Evolutionary conservation across 2,113 vertebrate species (phyloP).

Genomic region (Sapajus apella): DNA sequence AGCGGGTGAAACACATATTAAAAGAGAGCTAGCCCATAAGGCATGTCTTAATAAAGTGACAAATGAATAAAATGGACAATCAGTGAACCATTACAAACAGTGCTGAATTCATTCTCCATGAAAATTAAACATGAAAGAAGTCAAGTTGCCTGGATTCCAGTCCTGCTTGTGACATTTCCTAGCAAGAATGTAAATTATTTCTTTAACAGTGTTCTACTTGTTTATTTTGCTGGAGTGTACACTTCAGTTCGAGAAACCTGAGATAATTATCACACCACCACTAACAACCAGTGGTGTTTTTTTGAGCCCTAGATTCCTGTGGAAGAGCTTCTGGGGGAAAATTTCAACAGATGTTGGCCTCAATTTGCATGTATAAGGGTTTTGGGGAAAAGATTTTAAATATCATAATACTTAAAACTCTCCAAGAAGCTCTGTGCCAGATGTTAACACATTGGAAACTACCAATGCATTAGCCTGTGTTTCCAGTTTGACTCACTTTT

Average conservation of each 20-base stretch:
- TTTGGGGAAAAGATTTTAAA: conserved; percentile 39
- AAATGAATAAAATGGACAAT: conserved; percentile 24
- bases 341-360: neutral
- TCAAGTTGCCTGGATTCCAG: neutral
- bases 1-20: neutral
- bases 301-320: neutral
- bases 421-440: neutral
- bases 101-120: neutral
- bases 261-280: neutral
- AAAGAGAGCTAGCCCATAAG: neutral
- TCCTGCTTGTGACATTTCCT: neutral
- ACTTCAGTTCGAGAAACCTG: conserved; percentile 1
- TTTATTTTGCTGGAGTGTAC: conserved; percentile 32
- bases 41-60: neutral
- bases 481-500: conserved; percentile 17
- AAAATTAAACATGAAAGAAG: conserved; percentile 54
- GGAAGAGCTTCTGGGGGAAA: neutral
- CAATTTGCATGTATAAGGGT: neutral
- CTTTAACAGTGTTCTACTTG: conserved; percentile 37
- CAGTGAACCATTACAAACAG: neutral
- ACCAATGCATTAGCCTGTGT: neutral
- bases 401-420: conserved; percentile 8
- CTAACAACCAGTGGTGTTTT: neutral
- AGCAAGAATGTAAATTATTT: conserved; percentile 48
- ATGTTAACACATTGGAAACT: neutral